These are phyloP conservation scores for Diploscapter pachys DNA, from an alignment of 1,140 invertebrate species.

Conservation along the genomic window DNA sequence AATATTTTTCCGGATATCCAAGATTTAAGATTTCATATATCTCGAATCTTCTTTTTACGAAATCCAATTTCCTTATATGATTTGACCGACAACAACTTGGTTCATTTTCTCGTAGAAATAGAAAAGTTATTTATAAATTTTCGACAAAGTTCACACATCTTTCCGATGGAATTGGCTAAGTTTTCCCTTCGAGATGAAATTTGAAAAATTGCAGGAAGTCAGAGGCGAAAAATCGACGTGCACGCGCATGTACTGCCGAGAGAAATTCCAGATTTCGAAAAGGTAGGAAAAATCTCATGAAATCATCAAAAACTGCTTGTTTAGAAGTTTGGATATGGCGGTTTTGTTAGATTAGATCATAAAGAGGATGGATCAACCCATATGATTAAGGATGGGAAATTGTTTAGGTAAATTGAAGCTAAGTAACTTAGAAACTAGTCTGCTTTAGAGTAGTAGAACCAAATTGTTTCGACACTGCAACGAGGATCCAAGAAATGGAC, in stretches of 20 bases:
- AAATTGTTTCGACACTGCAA: constrained; percentile 65
- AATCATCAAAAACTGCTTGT: constrained; percentile 12
- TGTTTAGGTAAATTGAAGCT: constrained; percentile 60
- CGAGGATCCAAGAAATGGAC: constrained; percentile 63
- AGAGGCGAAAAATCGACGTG: constrained; percentile 64
- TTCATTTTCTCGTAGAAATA: no score
- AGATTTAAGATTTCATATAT: no score
- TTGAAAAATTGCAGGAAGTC: no score
- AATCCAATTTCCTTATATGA: no score
- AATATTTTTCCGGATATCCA: no score
- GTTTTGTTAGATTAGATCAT: constrained; percentile 65
- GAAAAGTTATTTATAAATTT: no score
- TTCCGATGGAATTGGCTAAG: no score
- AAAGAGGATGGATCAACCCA: constrained; percentile 59
- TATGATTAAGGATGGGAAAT: constrained; percentile 66
- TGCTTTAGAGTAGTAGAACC: constrained; percentile 62
- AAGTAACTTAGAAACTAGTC: not conserved
- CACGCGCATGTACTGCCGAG: constrained; percentile 67
- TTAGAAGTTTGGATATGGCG: constrained; percentile 67
- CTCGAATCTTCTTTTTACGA: no score
- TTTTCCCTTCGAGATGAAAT: no score
- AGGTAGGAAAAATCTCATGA: constrained; percentile 58
- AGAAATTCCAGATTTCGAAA: constrained; percentile 65
- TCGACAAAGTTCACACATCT: no score
- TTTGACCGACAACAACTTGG: no score